These are phyloP conservation scores for Andrena haemorrhoa DNA, from an alignment of 2,888 invertebrate genomes.

Conservation along the genomic window DNA sequence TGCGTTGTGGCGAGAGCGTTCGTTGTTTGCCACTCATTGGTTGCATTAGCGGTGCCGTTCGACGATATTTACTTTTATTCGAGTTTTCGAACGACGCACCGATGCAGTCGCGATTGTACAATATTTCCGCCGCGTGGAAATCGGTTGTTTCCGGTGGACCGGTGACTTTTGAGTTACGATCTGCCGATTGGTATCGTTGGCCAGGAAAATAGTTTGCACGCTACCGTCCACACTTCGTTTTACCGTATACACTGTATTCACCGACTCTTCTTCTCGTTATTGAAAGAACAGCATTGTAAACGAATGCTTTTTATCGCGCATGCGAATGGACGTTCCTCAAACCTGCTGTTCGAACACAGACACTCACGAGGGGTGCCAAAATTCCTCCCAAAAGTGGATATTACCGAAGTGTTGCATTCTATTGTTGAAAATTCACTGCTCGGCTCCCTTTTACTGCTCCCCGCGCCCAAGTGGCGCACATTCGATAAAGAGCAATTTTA, in stretches of 20 bases:
- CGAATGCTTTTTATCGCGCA: not conserved
- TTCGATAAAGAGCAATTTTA: conserved; percentile 23
- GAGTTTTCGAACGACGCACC: not conserved
- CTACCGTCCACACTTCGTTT: not conserved
- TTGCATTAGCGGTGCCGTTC: conserved; percentile 10
- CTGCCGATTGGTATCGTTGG: not conserved
- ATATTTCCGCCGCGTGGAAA: not conserved
- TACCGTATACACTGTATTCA: not conserved
- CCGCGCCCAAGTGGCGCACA: conserved; percentile 11
- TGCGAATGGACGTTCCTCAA: not conserved
- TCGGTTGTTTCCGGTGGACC: conserved; percentile 21
- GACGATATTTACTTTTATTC: conserved; percentile 34
- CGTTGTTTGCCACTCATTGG: conserved; percentile 18
- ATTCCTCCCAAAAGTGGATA: not conserved
- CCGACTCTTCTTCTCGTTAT: not conserved
- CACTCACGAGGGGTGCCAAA: not conserved
- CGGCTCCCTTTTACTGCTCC: too few relatives aligned
- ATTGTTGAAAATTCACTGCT: not conserved
- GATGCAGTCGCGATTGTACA: conserved; percentile 1
- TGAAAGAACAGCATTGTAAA: not conserved
- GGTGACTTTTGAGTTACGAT: conserved; percentile 9
- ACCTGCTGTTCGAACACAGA: not conserved
- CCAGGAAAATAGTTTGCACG: not conserved
- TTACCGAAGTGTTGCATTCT: not conserved
- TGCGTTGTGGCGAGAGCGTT: not conserved